A percentile compares a stretch with the other conserved stretches of the same genome.
Conservation (phyloP, 2,888 invertebrate species). For the Mythimna pallens region DNA sequence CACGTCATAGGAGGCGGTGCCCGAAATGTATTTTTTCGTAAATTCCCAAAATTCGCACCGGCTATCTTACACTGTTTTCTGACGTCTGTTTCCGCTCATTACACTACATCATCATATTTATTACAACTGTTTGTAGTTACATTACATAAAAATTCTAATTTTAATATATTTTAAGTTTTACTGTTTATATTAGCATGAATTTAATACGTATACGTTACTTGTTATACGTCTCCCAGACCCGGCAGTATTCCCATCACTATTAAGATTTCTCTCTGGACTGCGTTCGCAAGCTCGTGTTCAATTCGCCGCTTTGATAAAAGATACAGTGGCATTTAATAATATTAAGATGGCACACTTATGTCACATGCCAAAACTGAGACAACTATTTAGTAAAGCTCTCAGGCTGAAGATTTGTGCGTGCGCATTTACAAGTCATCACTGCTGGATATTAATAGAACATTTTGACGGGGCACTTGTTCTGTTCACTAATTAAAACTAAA, state of each 20-base stretch:
- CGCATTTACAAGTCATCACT: constrained; percentile 68
- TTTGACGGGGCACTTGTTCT: constrained; percentile 60
- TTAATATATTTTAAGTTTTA: constrained; percentile 10
- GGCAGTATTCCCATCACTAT: constrained; percentile 34
- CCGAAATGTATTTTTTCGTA: constrained; percentile 45
- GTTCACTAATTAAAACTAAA: constrained; percentile 70
- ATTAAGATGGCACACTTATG: constrained; percentile 60
- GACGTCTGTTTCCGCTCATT: constrained; percentile 44
- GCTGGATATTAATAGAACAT: constrained; percentile 67
- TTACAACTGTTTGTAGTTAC: constrained; percentile 19
- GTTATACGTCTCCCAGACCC: constrained; percentile 12
- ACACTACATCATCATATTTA: constrained; percentile 32
- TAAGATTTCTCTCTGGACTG: constrained; percentile 37
- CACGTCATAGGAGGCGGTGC: constrained; percentile 73
- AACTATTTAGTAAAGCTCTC: constrained; percentile 48
- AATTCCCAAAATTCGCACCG: constrained; percentile 28
- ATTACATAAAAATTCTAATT: constrained; percentile 18
- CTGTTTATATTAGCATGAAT: constrained; percentile 12
- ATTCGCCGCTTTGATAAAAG: constrained; percentile 44
- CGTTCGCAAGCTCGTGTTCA: constrained; percentile 31
- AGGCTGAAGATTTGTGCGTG: constrained; percentile 58
- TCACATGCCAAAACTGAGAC: constrained; percentile 64
- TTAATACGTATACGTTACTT: not conserved
- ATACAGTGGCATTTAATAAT: constrained; percentile 51
- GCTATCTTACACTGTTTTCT: constrained; percentile 23